A percentile compares a stretch with the other conserved stretches of the same genome.
These are phyloP conservation scores for Podocnemis expansa DNA, from an alignment of 2,113 vertebrate species.

Conservation along the genomic window DNA sequence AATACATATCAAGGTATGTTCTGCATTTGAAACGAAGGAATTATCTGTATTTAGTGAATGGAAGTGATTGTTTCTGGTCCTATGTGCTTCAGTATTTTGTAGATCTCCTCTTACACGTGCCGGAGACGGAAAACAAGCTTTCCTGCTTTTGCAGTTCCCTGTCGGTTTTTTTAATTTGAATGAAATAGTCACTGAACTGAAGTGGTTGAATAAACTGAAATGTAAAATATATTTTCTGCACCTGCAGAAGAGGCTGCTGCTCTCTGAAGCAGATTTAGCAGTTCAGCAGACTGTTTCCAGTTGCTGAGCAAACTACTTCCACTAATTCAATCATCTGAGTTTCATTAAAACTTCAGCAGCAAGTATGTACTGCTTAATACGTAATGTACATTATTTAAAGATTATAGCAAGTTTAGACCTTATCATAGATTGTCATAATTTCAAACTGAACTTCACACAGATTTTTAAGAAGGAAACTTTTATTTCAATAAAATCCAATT, in stretches of 20 bases:
- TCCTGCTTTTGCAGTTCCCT: background rate
- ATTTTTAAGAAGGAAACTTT: background rate
- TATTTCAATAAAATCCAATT: background rate
- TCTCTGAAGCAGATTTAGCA: background rate
- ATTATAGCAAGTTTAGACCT: background rate
- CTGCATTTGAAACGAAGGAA: background rate
- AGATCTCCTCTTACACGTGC: background rate
- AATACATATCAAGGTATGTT: background rate
- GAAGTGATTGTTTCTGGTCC: background rate
- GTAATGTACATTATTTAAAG: no score
- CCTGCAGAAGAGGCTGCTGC: background rate
- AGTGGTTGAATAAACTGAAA: background rate
- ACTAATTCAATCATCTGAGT: background rate
- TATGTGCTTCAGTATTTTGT: background rate
- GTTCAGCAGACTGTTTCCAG: background rate
- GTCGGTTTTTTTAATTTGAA: background rate
- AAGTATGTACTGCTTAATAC: background rate
- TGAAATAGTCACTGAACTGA: background rate
- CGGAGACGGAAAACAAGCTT: background rate
- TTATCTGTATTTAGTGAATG: background rate
- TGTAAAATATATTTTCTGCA: background rate
- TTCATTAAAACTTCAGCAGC: background rate
- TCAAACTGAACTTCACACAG: no score
- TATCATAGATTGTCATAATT: background rate
- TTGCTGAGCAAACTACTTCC: background rate